A percentile compares a stretch with the other conserved stretches of the same genome.
Conservation (phyloP, 2,797 vertebrate genomes). For the Salmo trutta region DNA sequence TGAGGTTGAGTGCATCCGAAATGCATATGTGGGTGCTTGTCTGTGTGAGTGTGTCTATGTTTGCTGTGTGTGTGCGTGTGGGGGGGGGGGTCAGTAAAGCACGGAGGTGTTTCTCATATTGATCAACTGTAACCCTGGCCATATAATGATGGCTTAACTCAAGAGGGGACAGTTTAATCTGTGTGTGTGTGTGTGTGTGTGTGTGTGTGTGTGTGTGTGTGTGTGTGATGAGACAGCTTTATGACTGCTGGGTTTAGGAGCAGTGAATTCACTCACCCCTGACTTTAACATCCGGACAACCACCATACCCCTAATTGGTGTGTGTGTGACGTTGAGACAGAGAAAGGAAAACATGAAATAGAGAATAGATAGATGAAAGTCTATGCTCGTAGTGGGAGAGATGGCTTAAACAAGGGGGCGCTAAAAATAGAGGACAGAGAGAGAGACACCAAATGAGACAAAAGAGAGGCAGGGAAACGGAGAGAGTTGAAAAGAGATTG, state of each 20-base stretch:
- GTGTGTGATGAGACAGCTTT: conserved; percentile 51
- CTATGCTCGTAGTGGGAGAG: conserved; percentile 62
- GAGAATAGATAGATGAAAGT: conserved; percentile 61
- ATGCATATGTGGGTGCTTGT: neutral
- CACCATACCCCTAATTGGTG: conserved; percentile 33
- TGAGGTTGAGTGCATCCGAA: conserved; percentile 62
- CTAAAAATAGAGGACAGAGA: conserved; percentile 13
- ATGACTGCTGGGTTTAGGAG: conserved; percentile 46
- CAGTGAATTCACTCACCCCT: conserved; percentile 46
- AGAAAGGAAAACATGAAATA: conserved; percentile 1
- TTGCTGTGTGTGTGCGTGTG: too few relatives aligned
- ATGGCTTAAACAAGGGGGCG: neutral
- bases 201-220: too few relatives aligned
- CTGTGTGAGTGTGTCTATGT: conserved; percentile 12
- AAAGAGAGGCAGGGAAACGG: conserved; percentile 14
- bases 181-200: conserved; percentile 7
- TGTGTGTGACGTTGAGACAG: neutral
- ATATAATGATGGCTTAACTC: conserved; percentile 72
- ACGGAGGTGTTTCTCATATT: conserved; percentile 59
- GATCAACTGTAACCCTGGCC: conserved; percentile 72
- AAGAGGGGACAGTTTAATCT: conserved; percentile 29
- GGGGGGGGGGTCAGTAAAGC: conserved; percentile 15
- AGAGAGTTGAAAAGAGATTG: conserved; percentile 56
- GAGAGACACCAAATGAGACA: conserved; percentile 25
- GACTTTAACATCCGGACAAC: conserved; percentile 28